Evolutionary conservation across 2,797 vertebrate species (phyloP).

Genomic region (Clarias platycephalus): DNA sequence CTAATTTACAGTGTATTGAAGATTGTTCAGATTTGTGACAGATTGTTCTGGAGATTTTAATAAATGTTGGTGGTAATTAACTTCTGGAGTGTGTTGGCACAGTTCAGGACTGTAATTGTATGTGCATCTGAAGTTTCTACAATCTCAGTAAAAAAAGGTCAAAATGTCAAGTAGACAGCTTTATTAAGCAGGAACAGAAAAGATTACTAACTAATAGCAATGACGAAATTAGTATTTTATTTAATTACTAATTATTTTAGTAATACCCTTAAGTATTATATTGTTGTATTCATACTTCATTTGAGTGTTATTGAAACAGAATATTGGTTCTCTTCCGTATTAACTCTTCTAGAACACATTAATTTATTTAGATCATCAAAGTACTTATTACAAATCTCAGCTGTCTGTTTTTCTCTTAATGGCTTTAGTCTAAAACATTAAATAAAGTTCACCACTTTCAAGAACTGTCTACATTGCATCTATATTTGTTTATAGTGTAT

Average conservation of each 20-base stretch:
- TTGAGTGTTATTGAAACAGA: background rate
- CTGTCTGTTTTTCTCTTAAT: background rate
- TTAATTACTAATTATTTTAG: background rate
- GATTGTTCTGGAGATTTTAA: slow-evolving; percentile 6
- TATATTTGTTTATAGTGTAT: background rate
- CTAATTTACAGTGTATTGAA: background rate
- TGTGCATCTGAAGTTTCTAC: background rate
- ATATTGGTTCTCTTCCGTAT: background rate
- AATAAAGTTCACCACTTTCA: background rate
- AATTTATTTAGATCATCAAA: background rate
- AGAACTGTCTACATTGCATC: background rate
- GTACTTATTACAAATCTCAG: background rate
- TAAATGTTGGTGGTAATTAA: slow-evolving; percentile 34
- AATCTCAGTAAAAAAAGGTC: background rate
- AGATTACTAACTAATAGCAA: background rate
- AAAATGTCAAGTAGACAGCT: background rate
- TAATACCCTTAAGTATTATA: background rate
- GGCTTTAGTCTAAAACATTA: background rate
- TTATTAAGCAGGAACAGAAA: background rate
- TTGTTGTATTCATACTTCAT: background rate
- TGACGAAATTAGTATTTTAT: background rate
- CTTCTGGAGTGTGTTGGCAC: slow-evolving; percentile 5
- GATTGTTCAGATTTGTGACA: slow-evolving; percentile 17
- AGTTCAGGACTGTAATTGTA: background rate
- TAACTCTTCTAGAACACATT: no score